phyloP scores from a whole-genome alignment of 1,140 invertebrate species.

The Halesus radiatus region DNA sequence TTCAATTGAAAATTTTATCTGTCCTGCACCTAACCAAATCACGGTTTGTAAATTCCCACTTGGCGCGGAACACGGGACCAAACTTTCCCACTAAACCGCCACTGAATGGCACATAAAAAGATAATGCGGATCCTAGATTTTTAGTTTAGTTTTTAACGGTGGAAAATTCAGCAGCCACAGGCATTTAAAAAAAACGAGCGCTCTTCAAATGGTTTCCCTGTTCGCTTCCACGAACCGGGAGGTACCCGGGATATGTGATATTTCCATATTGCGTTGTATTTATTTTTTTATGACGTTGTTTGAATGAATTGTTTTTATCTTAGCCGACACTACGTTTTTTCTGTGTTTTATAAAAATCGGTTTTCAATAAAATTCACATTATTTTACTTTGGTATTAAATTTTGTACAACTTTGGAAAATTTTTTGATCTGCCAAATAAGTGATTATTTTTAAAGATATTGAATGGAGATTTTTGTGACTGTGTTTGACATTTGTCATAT shows the following conservation, averaged over 20 bases:
- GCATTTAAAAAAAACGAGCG: constrained; percentile 7
- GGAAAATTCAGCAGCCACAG: constrained; percentile 30
- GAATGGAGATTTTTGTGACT: too few species aligned
- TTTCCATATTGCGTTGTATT: background rate
- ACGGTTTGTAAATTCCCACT: too few species aligned
- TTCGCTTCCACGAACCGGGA: background rate
- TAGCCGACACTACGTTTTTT: too few species aligned
- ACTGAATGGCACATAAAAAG: constrained; percentile 53
- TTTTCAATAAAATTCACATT: too few species aligned
- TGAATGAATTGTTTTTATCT: constrained; percentile 14
- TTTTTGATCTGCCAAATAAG: too few species aligned
- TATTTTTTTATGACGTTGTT: background rate
- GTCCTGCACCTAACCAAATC: too few species aligned
- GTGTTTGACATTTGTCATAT: too few species aligned
- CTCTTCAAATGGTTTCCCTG: constrained; percentile 9
- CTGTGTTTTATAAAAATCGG: too few species aligned
- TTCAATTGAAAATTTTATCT: too few species aligned
- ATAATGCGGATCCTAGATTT: constrained; percentile 39
- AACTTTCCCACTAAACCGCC: constrained; percentile 56
- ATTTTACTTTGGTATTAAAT: too few species aligned
- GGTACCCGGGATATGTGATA: background rate
- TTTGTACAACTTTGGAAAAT: too few species aligned
- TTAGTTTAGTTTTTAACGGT: constrained; percentile 34
- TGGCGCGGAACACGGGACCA: constrained; percentile 37
- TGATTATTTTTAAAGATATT: too few species aligned